Evolutionary conservation across 2,113 vertebrate species (phyloP).

Genomic region (Hypomesus transpacificus): DNA sequence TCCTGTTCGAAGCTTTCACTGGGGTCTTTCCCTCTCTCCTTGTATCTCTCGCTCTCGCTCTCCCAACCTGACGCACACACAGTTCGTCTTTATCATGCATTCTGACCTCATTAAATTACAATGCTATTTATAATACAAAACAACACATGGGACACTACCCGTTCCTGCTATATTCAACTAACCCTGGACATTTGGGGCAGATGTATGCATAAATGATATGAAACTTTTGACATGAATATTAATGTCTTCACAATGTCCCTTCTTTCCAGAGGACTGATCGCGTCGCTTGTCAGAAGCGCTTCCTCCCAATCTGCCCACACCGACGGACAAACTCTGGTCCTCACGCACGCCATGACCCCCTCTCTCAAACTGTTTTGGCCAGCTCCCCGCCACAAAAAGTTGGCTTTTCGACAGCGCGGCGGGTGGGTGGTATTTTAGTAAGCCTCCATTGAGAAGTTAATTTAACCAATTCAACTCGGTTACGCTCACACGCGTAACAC

Average conservation of each 20-base stretch:
- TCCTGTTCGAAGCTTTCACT: too few relatives aligned
- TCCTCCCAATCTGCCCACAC: neutral
- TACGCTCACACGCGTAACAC: too few relatives aligned
- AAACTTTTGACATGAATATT: slow-evolving; percentile 61
- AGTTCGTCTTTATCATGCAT: slow-evolving; percentile 8
- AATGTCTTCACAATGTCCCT: slow-evolving; percentile 42
- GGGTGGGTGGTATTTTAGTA: too few relatives aligned
- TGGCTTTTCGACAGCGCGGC: too few relatives aligned
- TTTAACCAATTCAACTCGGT: too few relatives aligned
- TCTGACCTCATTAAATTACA: slow-evolving; percentile 47
- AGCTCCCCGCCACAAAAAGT: too few relatives aligned
- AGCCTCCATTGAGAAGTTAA: too few relatives aligned
- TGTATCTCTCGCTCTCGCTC: neutral
- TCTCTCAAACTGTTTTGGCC: too few relatives aligned
- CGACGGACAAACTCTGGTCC: neutral
- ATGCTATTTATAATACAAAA: slow-evolving; percentile 42
- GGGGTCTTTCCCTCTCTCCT: neutral
- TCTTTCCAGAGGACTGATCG: slow-evolving; percentile 17
- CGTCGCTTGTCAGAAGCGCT: neutral
- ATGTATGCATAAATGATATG: slow-evolving; percentile 49
- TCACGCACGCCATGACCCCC: too few relatives aligned
- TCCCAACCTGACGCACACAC: neutral
- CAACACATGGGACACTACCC: slow-evolving; percentile 23
- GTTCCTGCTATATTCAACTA: slow-evolving; percentile 61
- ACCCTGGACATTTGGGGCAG: slow-evolving; percentile 40